Evolutionary conservation across 2,113 vertebrate genomes (phyloP), one percentile per base, ranked within the genome.

Genomic region (Calidris pugnax): DNA sequence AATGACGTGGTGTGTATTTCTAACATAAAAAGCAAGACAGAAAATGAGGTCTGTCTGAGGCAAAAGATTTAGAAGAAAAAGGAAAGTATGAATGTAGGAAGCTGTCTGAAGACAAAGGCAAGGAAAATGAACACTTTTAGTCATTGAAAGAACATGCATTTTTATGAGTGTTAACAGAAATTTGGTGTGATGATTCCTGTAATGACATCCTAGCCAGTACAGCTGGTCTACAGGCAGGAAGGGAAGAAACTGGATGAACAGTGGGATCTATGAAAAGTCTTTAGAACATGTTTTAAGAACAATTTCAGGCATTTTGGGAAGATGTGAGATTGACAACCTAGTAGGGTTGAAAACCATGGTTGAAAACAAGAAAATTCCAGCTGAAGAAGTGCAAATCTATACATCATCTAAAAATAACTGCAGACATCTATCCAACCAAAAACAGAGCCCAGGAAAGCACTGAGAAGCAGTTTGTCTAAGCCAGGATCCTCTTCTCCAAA

Each of bases 1-100:
- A 85, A 91, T 91, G 86, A 93, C 35, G 41, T 85, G 91, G 89
- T 91, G 55, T 96, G 91, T 91, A 91, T 96, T 97, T 97, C 92
- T 93, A 95, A 91, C 87, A 95, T 74, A 94, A 87, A 92, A 93
- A 93, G 91, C 59, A 91, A 92, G 91, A 74, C 57, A 92, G 93
- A 94, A 95, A 95, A 94, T 89, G 67, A 91, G 91, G 77, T 85
- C 62, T 72, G 72, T 94, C 87, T 95, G 80, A 94, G 94, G 85
- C 57, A 63, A 92, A 90, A 95, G 94, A 92, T 91, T 87, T 73
- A 89, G 84, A 91, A 95, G 81, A 80, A 89, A 90, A 96, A 92
- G 55, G 78, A 87, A 95, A 92, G 92, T 93, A 95, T 73, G 89
- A 97, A 95, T 82, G 67, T 89, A 95, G 89, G 74, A 95, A 92